Conservation (phyloP, 2,113 vertebrate species). For the Nannobrachium achirus region DNA sequence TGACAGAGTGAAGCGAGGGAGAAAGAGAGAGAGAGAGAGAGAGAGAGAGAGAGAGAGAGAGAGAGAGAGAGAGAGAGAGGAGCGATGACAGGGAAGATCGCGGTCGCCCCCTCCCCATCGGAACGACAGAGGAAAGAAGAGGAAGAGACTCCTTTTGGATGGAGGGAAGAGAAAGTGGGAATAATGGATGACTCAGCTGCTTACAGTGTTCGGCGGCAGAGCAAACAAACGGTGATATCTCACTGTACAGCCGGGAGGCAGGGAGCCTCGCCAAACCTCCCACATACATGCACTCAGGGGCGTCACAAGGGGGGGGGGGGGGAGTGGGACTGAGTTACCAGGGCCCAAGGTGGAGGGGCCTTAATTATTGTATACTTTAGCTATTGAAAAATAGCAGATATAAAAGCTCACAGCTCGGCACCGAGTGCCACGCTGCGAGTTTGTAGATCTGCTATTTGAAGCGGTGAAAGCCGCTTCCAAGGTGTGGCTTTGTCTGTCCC, state of each 20-base stretch:
- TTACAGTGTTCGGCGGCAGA: conserved; percentile 46
- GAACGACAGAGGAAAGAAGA: conserved; percentile 4
- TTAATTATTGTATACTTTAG: no score
- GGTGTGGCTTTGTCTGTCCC: no score
- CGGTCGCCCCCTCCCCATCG: no score
- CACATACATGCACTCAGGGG: conserved; percentile 64
- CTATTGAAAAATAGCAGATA: no score
- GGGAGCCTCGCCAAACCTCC: conserved; percentile 68
- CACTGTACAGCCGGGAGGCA: conserved; percentile 60
- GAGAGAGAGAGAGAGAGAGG: neutral
- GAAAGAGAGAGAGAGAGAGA: neutral
- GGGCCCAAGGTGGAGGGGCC: no score
- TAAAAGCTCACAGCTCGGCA: no score
- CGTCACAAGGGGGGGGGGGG: no score
- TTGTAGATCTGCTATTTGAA: no score
- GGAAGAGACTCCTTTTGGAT: conserved; percentile 55
- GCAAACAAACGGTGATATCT: conserved; percentile 64
- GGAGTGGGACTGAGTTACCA: no score
- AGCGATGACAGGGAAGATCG: no score
- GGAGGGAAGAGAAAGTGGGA: conserved; percentile 55
- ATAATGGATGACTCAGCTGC: conserved; percentile 73
- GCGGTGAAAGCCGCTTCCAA: no score
- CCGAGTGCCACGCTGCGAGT: no score
- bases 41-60: conserved; percentile 26
- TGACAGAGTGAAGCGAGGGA: neutral